Percentiles rank a stretch among this genome's conserved stretches.
These are phyloP conservation scores for Aurelia sp. DNA, from an alignment of 30 jellyfish, hydroid and myxozoan species.

Conservation along the genomic window DNA sequence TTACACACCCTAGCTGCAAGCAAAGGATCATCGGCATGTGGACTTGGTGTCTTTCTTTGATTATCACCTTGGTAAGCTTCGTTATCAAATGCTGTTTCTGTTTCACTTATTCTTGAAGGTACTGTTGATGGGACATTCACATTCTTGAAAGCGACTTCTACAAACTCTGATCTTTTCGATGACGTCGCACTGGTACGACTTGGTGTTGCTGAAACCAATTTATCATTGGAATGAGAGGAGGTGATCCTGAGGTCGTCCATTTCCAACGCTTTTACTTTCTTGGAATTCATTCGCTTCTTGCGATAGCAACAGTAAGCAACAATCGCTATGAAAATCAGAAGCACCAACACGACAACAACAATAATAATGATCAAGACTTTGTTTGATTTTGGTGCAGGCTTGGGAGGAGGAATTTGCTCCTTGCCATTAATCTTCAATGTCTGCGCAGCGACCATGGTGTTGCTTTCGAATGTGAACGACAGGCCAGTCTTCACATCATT, in stretches of 20 bases:
- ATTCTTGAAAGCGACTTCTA: conserved; percentile 39
- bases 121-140: not conserved
- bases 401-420: conserved; percentile 64
- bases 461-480: conserved; percentile 43
- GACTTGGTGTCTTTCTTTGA: not conserved
- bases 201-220: too few species aligned
- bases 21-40: conserved; percentile 1
- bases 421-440: conserved; percentile 71
- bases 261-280: conserved; percentile 11
- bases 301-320: conserved; percentile 36
- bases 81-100: conserved; percentile 50
- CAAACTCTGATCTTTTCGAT: conserved; percentile 14
- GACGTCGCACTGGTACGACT: not conserved
- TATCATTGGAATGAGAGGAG: too few species aligned
- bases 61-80: conserved; percentile 34
- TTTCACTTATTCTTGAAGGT: too few species aligned
- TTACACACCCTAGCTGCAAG: not conserved
- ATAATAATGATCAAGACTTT: conserved; percentile 31
- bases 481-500: conserved; percentile 68
- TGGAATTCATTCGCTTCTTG: conserved; percentile 13
- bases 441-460: conserved; percentile 59
- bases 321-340: conserved; percentile 56
- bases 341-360: conserved; percentile 55
- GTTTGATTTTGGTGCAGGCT: conserved; percentile 31
- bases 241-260: not conserved